Conservation (phyloP, 1,140 invertebrate genomes). For the Brachionus sp. region DNA sequence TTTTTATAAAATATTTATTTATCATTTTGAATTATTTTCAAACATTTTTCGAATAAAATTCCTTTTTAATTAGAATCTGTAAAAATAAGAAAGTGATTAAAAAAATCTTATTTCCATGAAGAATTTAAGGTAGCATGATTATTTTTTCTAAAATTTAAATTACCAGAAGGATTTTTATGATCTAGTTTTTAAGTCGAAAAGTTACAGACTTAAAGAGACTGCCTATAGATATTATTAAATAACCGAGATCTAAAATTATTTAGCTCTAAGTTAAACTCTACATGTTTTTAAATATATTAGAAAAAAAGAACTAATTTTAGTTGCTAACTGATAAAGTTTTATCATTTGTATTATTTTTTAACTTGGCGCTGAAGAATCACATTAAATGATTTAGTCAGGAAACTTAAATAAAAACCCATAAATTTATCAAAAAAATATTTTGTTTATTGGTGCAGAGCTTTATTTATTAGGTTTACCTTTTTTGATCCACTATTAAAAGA, state of each 20-base stretch:
- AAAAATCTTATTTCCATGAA: not conserved
- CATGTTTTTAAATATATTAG: not conserved
- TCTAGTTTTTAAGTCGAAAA: not conserved
- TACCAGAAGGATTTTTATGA: not conserved
- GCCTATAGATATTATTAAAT: not conserved
- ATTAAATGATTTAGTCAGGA: not conserved
- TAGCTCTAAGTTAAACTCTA: not conserved
- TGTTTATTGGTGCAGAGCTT: not conserved
- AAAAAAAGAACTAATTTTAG: too few species aligned
- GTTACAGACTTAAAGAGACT: not conserved
- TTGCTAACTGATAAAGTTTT: not conserved
- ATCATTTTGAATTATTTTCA: not conserved
- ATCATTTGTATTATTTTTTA: not conserved
- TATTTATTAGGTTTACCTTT: not conserved
- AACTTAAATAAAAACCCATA: not conserved
- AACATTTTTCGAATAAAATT: too few species aligned
- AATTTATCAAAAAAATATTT: not conserved
- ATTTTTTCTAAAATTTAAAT: not conserved
- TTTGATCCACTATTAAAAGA: not conserved
- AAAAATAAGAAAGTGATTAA: not conserved
- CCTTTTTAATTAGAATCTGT: too few species aligned
- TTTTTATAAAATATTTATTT: not conserved
- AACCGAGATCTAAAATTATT: not conserved
- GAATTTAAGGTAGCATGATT: not conserved
- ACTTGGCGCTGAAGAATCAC: not conserved